Percentiles rank a stretch among this genome's conserved stretches.
These are phyloP conservation scores for Atherinosoma microstoma DNA, from an alignment of 2,797 vertebrate species.

Conservation along the genomic window DNA sequence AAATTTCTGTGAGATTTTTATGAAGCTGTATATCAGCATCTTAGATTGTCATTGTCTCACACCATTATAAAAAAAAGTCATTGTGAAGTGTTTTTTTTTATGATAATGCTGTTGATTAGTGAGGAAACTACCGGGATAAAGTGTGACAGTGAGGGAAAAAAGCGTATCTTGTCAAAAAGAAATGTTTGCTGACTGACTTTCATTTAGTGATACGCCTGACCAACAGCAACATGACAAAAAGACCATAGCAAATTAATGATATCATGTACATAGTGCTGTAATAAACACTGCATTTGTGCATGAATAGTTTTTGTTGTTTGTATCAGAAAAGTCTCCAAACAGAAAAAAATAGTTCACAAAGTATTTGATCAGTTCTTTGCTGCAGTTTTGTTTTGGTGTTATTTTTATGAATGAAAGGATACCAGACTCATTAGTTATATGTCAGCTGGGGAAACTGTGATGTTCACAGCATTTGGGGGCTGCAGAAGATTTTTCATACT, in stretches of 20 bases:
- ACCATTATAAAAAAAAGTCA: neutral
- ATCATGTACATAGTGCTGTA: neutral
- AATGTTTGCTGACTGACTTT: constrained; percentile 41
- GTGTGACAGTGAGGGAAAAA: constrained; percentile 47
- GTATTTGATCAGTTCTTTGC: neutral
- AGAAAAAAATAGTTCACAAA: no score
- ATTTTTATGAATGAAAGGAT: neutral
- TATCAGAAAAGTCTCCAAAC: no score
- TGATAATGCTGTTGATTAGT: constrained; percentile 59
- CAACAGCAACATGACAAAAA: no score
- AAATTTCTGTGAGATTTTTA: neutral
- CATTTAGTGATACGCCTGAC: constrained; percentile 3
- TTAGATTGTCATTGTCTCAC: constrained; percentile 29
- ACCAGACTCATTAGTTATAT: no score
- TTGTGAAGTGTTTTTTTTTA: no score
- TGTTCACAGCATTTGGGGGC: neutral
- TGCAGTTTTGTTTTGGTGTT: neutral
- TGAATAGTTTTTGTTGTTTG: no score
- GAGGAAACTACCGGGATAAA: constrained; percentile 31
- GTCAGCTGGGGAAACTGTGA: neutral
- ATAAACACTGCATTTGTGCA: no score
- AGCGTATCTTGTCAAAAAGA: constrained; percentile 34
- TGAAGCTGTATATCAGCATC: neutral
- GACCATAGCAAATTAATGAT: no score
- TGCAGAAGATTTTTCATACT: no score